These are phyloP conservation scores for Cervus canadensis DNA, from an alignment of 2,113 vertebrate species.

Conservation along the genomic window DNA sequence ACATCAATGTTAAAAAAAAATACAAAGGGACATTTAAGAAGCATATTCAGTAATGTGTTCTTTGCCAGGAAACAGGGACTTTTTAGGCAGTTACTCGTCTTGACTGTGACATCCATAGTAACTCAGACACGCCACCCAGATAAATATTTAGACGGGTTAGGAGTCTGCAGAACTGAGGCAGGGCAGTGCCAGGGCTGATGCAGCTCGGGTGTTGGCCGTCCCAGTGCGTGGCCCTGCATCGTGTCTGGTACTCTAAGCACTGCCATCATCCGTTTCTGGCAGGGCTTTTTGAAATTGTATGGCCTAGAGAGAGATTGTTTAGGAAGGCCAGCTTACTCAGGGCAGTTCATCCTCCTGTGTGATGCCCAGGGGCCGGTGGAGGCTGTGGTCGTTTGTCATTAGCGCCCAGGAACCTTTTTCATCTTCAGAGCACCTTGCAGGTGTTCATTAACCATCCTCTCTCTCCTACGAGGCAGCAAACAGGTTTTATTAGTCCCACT, in stretches of 20 bases:
- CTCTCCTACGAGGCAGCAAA: background rate
- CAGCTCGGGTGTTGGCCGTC: accelerated
- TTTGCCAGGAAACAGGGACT: background rate
- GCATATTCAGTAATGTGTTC: background rate
- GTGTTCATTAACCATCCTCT: constrained; percentile 56
- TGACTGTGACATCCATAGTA: background rate
- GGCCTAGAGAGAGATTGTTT: background rate
- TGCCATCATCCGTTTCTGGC: background rate
- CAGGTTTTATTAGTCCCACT: constrained; percentile 58
- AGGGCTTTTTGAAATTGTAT: background rate
- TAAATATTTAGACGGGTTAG: background rate
- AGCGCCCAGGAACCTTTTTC: constrained; percentile 18
- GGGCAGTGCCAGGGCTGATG: background rate
- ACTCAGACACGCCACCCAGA: background rate
- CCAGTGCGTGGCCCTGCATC: accelerated
- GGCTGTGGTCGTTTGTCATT: constrained; percentile 16
- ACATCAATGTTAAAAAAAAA: background rate
- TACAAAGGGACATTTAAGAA: background rate
- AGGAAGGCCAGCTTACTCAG: accelerated
- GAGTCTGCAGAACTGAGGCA: background rate
- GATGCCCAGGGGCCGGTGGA: background rate
- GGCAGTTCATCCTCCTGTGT: accelerated
- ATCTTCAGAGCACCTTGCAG: constrained; percentile 64
- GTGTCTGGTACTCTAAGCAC: background rate
- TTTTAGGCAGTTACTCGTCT: background rate